Evolutionary conservation across 2,797 vertebrate species (phyloP), one percentile per base, ranked within the genome.

Genomic region (Enoplosus armatus): DNA sequence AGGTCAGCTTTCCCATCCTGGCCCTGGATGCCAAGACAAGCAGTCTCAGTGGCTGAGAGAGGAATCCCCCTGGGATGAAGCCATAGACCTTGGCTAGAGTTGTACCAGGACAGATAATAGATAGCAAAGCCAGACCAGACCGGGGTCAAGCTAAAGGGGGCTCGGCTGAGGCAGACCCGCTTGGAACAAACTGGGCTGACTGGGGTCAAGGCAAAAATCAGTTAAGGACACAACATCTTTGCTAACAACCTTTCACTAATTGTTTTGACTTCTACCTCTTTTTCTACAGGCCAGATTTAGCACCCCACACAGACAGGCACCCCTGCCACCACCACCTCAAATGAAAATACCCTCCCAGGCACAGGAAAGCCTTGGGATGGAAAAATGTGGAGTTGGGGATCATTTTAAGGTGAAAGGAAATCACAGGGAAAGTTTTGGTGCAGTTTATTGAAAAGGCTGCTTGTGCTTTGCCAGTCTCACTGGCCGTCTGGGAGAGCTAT

Each of bases 331-430:
- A 53, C 59, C 78, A 80, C 74, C 87, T 83, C 56, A 77, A 89
- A 86, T 85, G 82, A 92, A 93, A 93, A 91, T 65, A 86, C 62
- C 80, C 69, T 90, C 56, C 24, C 71, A 83, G 78, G 84, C 65
- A 59, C 84, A 90, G 89, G 83, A 92, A 94, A 90, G 82, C 70
- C 89, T 82, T 8, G 2, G 69, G 79, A 85, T 87, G 90, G 91
- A 94, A 93, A 93, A 91, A 87, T 83, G 83, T 90, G 77, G 84
- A 76, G 75, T 76, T 79, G 81, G 79, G 84, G 93, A 94, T 94
- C 88, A 82, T 89, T 93, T 92, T 80, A 83, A 94, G 89, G 90
- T 94, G 90, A 94, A 90, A 91, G 94, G 92, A 95, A 95, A 92
- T 91, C 89, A 82, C 72, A 59, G 83, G 71, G 81, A 90, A 86